Conservation (phyloP, 2,797 vertebrate species). For the Lepus oiostolus region DNA sequence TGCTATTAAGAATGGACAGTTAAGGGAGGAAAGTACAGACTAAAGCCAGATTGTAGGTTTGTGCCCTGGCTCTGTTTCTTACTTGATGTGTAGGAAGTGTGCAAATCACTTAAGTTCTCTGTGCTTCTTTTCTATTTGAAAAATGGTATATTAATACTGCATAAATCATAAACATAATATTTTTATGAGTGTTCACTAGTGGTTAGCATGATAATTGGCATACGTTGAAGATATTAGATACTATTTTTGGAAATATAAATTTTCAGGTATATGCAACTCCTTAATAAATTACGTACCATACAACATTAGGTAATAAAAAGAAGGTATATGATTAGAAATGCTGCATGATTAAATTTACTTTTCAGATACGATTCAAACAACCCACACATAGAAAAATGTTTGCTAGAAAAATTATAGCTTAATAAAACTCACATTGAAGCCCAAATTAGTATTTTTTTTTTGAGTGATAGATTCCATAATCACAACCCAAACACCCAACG, state of each 20-base stretch:
- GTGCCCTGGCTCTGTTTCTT: neutral
- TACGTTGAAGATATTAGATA: neutral
- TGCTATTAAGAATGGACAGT: neutral
- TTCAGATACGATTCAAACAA: neutral
- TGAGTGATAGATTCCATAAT: neutral
- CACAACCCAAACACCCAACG: neutral
- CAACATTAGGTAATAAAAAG: neutral
- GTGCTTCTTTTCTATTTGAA: neutral
- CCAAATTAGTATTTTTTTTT: neutral
- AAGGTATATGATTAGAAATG: neutral
- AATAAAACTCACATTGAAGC: neutral
- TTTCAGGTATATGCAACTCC: neutral
- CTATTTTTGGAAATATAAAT: neutral
- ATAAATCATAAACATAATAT: neutral
- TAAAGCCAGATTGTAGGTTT: neutral
- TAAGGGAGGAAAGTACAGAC: neutral
- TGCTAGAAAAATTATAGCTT: constrained; percentile 5
- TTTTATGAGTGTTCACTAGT: neutral
- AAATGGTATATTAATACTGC: neutral
- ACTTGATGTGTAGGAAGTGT: neutral
- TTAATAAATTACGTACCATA: neutral
- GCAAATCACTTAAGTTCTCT: neutral
- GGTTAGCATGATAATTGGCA: neutral
- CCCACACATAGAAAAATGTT: neutral
- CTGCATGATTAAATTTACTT: neutral